Percentiles rank a stretch among this genome's conserved stretches.
Conservation (phyloP, 2,888 invertebrate species). For the Aplocera efformata region DNA sequence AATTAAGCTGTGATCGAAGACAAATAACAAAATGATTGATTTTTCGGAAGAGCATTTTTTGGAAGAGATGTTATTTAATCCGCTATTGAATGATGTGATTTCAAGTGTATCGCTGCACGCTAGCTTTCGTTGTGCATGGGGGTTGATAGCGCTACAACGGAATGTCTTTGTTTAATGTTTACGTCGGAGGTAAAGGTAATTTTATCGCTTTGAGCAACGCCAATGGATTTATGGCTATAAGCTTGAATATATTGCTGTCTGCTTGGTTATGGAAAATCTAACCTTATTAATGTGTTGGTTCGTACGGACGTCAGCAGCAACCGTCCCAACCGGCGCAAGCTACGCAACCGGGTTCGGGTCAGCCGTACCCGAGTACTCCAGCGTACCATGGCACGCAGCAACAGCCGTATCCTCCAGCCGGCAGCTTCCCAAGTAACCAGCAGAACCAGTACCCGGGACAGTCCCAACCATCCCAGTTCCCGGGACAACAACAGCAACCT, state of each 20-base stretch:
- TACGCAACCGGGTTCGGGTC: conserved; percentile 77
- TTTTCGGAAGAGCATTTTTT: conserved; percentile 57
- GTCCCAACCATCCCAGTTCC: conserved; percentile 45
- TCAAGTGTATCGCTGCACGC: conserved; percentile 76
- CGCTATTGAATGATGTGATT: conserved; percentile 69
- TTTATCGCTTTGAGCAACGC: conserved; percentile 72
- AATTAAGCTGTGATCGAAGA: conserved; percentile 32
- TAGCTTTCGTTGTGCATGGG: conserved; percentile 80
- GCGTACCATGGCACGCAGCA: conserved; percentile 80
- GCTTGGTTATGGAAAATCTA: conserved; percentile 79
- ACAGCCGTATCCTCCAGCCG: conserved; percentile 75
- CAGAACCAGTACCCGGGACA: conserved; percentile 58
- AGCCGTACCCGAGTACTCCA: conserved; percentile 77
- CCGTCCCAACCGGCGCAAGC: conserved; percentile 78
- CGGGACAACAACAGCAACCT: conserved; percentile 32
- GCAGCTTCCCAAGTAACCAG: conserved; percentile 76
- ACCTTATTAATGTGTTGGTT: conserved; percentile 81
- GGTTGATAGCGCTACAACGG: conserved; percentile 73
- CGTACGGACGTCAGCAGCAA: conserved; percentile 82
- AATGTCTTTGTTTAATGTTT: conserved; percentile 63
- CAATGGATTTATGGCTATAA: conserved; percentile 68
- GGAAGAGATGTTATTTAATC: conserved; percentile 53
- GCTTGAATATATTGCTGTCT: conserved; percentile 72
- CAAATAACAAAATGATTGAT: conserved; percentile 41
- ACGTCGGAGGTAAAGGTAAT: conserved; percentile 69